Percentiles rank a stretch among this genome's conserved stretches.
These are phyloP conservation scores for Callaeas wilsoni DNA, from an alignment of 2,113 vertebrate species.

Conservation along the genomic window DNA sequence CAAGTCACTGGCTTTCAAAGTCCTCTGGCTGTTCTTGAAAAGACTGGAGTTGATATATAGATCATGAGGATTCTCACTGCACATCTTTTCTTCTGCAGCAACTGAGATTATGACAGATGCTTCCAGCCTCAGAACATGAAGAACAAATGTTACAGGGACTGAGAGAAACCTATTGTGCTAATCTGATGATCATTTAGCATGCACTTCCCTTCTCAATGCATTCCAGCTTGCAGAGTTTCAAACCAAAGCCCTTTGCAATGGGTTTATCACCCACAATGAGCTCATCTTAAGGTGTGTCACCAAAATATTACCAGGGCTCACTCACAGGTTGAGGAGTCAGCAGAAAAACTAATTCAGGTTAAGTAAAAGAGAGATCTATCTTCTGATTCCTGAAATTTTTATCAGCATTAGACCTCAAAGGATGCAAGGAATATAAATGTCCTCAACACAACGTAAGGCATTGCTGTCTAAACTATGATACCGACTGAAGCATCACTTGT, in stretches of 20 bases:
- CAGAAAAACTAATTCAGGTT: background rate
- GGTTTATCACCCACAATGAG: background rate
- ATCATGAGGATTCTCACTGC: background rate
- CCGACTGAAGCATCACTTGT: fast-evolving
- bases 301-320: background rate
- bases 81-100: background rate
- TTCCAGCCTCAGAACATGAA: background rate
- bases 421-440: background rate
- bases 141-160: background rate
- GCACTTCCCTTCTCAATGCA: background rate
- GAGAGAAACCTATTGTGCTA: background rate
- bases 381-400: background rate
- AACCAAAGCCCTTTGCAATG: background rate
- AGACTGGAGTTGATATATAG: background rate
- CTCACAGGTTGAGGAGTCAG: background rate
- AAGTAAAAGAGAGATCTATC: background rate
- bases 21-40: background rate
- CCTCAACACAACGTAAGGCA: background rate
- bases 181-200: background rate
- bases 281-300: background rate
- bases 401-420: background rate
- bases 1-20: background rate
- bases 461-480: background rate
- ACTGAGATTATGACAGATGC: background rate
- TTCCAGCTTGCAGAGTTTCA: background rate